A percentile compares a stretch with the other conserved stretches of the same genome.
Conservation (phyloP, 2,113 vertebrate genomes). For the Butorides virescens region DNA sequence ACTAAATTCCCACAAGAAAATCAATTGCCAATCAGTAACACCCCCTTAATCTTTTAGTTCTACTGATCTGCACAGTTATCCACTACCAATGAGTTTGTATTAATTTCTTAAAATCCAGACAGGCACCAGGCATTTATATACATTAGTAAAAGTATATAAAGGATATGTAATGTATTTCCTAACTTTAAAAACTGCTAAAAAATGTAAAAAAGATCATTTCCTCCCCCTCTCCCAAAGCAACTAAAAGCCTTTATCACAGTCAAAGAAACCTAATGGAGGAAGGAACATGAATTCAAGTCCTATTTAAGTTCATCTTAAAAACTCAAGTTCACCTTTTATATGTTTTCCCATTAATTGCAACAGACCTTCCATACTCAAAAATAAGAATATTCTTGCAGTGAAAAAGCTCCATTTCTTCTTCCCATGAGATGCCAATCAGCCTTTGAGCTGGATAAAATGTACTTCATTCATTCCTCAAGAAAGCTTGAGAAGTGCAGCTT, state of each 20-base stretch:
- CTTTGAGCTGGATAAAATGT: background rate
- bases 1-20: background rate
- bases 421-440: background rate
- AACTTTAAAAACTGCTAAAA: background rate
- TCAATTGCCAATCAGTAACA: background rate
- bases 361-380: background rate
- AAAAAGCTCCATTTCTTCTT: background rate
- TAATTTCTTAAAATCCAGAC: background rate
- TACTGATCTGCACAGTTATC: background rate
- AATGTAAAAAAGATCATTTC: background rate
- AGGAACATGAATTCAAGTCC: background rate
- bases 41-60: background rate
- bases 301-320: background rate
- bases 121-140: background rate
- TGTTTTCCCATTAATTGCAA: background rate
- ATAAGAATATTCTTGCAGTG: background rate
- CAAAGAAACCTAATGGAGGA: background rate
- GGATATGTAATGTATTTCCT: background rate
- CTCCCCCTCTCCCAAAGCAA: background rate
- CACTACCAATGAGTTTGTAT: background rate
- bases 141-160: background rate
- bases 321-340: background rate
- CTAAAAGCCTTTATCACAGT: background rate
- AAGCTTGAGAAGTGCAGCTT: background rate
- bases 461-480: background rate